Base-by-base conservation (phyloP, 2,888 invertebrate species). In the Dryadula phaetusa region DNA sequence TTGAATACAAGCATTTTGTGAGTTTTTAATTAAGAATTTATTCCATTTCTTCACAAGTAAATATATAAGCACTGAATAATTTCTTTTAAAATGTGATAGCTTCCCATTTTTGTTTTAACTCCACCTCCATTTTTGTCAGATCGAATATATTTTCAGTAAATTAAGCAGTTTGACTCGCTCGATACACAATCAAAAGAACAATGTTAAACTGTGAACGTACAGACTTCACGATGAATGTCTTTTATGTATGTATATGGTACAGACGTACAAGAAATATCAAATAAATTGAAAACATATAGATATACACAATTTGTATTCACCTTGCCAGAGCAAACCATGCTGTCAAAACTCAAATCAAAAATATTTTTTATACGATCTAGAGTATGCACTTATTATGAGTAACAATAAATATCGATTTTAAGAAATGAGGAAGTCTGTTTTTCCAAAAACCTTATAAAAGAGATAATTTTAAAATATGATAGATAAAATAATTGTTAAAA, bases 101-200 rank as follows among this genome's bases (percentile, higher is more conserved):
- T 63, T 62, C 49, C 53, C 61, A 69, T 66, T 63, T 64, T 70
- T 66, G 58, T 70, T 65, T 72, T 66, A 66, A 69, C 70, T 69
- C 70, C 72, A 75, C 72, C 73, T 73, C 71, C 70, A 72, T 73
- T 70, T 72, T 62, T 64, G 61, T 66, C 60, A 66, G 56, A 52
- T 70, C 53, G 22, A 69, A 58, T 67, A 65, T 49, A 70, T 47
- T 62, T 47, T 63, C 54, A 22, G 58, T 62, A 62, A 67, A 40
- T 56, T 32, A 56, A 60, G 47, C 54, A 52, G 44, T 66, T 49
- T 60, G 47, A 66, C 54, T 64, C 64, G 61, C 64, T 68, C 64
- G 62, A 70, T 69, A 60, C 46, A 52, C 42, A 65, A 65, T 54
- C 66, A 63, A 68, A 61, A 60, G 64, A 69, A 65, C 65, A 69